Conservation (phyloP, 2,113 vertebrate genomes). For the Henicopernis longicauda region DNA sequence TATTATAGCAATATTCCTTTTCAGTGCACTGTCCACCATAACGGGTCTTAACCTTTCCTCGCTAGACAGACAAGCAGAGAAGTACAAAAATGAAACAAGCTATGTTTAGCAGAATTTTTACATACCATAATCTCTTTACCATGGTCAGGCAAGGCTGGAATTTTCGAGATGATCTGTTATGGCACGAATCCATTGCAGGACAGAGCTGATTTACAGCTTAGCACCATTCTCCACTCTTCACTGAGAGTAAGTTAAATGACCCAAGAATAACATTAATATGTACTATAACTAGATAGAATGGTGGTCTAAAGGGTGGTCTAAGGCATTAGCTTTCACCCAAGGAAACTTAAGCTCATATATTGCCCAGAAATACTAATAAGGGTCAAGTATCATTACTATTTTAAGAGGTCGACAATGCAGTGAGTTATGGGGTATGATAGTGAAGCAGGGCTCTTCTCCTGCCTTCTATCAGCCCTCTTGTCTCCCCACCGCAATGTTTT, state of each 20-base stretch:
- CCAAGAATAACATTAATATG: slow-evolving; percentile 78
- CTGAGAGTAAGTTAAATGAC: slow-evolving; percentile 76
- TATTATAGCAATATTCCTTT: slow-evolving; percentile 24
- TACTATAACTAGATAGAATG: slow-evolving; percentile 63
- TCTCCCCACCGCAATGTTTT: neutral
- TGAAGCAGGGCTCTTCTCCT: neutral
- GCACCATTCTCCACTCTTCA: slow-evolving; percentile 69
- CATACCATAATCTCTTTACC: slow-evolving; percentile 69
- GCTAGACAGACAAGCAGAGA: slow-evolving; percentile 43
- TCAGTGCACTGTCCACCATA: slow-evolving; percentile 23
- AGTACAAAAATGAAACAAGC: slow-evolving; percentile 59
- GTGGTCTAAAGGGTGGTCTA: slow-evolving; percentile 76
- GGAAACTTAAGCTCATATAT: slow-evolving; percentile 73
- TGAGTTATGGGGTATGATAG: slow-evolving; percentile 58
- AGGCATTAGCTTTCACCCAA: slow-evolving; percentile 62
- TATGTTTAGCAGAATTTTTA: slow-evolving; percentile 70
- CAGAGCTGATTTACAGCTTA: slow-evolving; percentile 76
- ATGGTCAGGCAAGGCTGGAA: slow-evolving; percentile 70
- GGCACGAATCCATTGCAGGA: slow-evolving; percentile 73
- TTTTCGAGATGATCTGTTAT: slow-evolving; percentile 71
- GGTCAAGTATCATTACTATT: slow-evolving; percentile 74
- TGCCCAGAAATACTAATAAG: slow-evolving; percentile 67
- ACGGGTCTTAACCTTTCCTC: slow-evolving; percentile 56
- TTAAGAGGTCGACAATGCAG: slow-evolving; percentile 50
- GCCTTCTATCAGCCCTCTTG: neutral